phyloP scores from a whole-genome alignment of 2,113 vertebrate species.

The Pollachius pollachius region DNA sequence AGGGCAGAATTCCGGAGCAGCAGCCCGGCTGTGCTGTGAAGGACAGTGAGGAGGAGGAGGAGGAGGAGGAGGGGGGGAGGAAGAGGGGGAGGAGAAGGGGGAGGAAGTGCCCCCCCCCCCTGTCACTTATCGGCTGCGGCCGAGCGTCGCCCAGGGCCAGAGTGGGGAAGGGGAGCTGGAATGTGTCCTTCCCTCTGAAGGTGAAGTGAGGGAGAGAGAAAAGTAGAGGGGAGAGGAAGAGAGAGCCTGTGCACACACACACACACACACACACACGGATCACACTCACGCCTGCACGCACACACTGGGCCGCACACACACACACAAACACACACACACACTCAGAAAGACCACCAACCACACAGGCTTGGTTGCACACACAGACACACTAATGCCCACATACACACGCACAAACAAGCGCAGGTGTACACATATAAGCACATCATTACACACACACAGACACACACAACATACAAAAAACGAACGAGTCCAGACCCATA shows the following conservation, averaged over 20 bases:
- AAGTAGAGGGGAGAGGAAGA: constrained; percentile 38
- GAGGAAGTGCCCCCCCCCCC: constrained; percentile 69
- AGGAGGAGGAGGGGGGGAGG: constrained; percentile 13
- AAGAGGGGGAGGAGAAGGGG: constrained; percentile 22
- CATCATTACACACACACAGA: too few species aligned
- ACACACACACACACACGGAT: constrained; percentile 20
- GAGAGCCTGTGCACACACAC: constrained; percentile 36
- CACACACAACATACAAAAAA: too few species aligned
- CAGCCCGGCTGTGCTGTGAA: constrained; percentile 69
- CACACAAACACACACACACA: constrained; percentile 31
- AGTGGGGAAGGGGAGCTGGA: constrained; percentile 74
- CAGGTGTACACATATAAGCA: too few species aligned
- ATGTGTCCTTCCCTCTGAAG: constrained; percentile 81
- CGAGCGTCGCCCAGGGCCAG: constrained; percentile 79
- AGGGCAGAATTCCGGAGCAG: constrained; percentile 77
- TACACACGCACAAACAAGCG: constrained; percentile 14
- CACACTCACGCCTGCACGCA: constrained; percentile 20
- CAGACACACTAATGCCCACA: constrained; percentile 23
- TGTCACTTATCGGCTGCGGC: constrained; percentile 81
- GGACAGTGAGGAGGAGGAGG: constrained; percentile 40
- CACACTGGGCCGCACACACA: constrained; percentile 21
- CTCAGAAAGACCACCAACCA: too few species aligned
- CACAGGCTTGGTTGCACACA: constrained; percentile 16
- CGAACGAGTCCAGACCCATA: too few species aligned
- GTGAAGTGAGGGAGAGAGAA: constrained; percentile 67